These are phyloP conservation scores for Lacerta viridis DNA, from an alignment of 2,797 vertebrate genomes.

Conservation along the genomic window DNA sequence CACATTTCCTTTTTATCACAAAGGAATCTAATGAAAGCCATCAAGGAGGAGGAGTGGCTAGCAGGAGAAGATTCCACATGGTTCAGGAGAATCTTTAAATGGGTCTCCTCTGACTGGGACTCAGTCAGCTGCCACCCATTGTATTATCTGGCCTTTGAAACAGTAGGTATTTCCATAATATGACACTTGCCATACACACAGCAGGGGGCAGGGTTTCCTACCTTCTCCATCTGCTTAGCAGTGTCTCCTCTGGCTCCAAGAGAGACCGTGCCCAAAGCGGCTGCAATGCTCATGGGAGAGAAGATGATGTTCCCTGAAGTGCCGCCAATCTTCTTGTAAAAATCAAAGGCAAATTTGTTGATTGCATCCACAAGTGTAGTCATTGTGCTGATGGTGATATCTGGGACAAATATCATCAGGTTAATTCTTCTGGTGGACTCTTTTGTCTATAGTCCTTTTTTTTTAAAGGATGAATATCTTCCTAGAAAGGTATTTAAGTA, in stretches of 20 bases:
- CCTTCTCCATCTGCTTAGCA: constrained; percentile 71
- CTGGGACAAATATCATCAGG: neutral
- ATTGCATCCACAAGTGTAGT: constrained; percentile 64
- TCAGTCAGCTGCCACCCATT: too few relatives aligned
- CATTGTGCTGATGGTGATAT: constrained; percentile 53
- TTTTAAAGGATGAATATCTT: too few relatives aligned
- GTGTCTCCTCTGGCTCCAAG: constrained; percentile 65
- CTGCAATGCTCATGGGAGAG: constrained; percentile 70
- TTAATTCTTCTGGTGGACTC: too few relatives aligned
- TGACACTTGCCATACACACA: neutral
- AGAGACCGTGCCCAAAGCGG: constrained; percentile 71
- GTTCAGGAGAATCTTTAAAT: too few relatives aligned
- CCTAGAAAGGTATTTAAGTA: too few relatives aligned
- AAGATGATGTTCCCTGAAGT: constrained; percentile 63
- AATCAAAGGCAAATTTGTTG: constrained; percentile 69
- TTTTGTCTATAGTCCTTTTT: too few relatives aligned
- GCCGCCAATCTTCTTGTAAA: constrained; percentile 53
- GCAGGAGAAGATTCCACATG: neutral
- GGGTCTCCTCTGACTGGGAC: too few relatives aligned
- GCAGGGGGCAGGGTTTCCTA: neutral
- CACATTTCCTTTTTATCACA: neutral
- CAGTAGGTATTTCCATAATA: neutral
- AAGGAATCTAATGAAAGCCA: neutral
- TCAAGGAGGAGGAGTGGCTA: neutral
- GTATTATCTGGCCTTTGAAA: too few relatives aligned